A percentile compares a stretch with the other conserved stretches of the same genome.
phyloP scores from a whole-genome alignment of 2,113 vertebrate species.

The Sceloporus tristichus region DNA sequence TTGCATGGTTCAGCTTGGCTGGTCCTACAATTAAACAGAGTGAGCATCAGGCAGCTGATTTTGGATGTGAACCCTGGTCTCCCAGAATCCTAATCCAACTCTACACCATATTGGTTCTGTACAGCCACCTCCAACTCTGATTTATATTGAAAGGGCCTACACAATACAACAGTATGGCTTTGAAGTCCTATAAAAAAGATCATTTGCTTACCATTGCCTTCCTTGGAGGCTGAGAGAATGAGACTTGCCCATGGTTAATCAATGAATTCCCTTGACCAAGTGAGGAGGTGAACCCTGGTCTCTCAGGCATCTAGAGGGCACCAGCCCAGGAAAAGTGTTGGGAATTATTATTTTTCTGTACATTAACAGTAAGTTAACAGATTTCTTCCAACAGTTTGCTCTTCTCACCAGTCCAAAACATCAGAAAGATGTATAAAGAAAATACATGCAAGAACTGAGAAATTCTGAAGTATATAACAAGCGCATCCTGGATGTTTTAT shows the following conservation, averaged over 20 bases:
- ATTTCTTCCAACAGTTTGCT: conserved; percentile 22
- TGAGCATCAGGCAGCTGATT: not conserved
- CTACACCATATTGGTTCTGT: not conserved
- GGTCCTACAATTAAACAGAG: not conserved
- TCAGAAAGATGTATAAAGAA: conserved; percentile 10
- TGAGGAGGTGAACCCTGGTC: not conserved
- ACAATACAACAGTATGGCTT: not conserved
- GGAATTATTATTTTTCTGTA: not conserved
- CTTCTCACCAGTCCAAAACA: conserved; percentile 50
- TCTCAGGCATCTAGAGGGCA: not conserved
- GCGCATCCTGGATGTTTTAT: conserved; percentile 56
- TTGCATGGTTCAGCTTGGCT: not conserved
- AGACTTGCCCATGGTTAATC: too few species aligned
- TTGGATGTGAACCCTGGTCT: too few species aligned
- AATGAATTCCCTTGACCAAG: too few species aligned
- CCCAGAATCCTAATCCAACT: too few species aligned
- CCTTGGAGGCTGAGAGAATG: too few species aligned
- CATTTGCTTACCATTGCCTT: too few species aligned
- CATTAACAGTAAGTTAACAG: conserved; percentile 17
- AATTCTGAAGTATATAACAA: not conserved
- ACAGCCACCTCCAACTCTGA: not conserved
- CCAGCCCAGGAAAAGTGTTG: not conserved
- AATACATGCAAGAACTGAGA: conserved; percentile 34
- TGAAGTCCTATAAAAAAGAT: not conserved
- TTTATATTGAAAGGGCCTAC: not conserved